These are phyloP conservation scores for Hirtodrosophila confusa DNA, from an alignment of 2,888 invertebrate species.

Conservation along the genomic window DNA sequence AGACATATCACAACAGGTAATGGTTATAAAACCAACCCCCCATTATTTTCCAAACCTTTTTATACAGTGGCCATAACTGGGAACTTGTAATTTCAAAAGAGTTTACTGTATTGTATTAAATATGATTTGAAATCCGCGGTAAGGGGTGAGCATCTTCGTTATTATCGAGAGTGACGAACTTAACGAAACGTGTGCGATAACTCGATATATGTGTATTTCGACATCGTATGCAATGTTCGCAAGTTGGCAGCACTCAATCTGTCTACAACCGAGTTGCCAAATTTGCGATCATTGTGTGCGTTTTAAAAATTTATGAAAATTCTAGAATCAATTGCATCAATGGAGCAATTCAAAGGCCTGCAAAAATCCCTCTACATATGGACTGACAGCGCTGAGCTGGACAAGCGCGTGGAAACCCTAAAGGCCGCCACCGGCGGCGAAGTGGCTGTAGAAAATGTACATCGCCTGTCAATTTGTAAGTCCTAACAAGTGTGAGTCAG, in stretches of 20 bases:
- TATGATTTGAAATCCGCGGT: too few relatives aligned
- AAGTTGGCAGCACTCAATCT: slow-evolving; percentile 13
- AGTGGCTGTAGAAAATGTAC: slow-evolving; percentile 87
- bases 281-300: slow-evolving; percentile 31
- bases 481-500: slow-evolving; percentile 68
- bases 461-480: slow-evolving; percentile 87
- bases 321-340: slow-evolving; percentile 45
- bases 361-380: slow-evolving; percentile 86
- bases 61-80: too few relatives aligned
- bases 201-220: too few relatives aligned
- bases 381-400: slow-evolving; percentile 85
- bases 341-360: slow-evolving; percentile 83
- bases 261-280: slow-evolving; percentile 25
- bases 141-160: too few relatives aligned
- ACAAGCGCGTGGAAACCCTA: slow-evolving; percentile 85
- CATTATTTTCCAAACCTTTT: too few relatives aligned
- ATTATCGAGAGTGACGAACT: too few relatives aligned
- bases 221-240: not conserved
- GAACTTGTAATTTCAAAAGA: too few relatives aligned
- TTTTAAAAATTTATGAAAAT: slow-evolving; percentile 34
- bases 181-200: too few relatives aligned
- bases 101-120: too few relatives aligned
- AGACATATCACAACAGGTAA: too few relatives aligned
- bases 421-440: slow-evolving; percentile 85
- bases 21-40: too few relatives aligned